phyloP scores from a whole-genome alignment of 2,888 invertebrate genomes.

The Sarcophaga rosellei region DNA sequence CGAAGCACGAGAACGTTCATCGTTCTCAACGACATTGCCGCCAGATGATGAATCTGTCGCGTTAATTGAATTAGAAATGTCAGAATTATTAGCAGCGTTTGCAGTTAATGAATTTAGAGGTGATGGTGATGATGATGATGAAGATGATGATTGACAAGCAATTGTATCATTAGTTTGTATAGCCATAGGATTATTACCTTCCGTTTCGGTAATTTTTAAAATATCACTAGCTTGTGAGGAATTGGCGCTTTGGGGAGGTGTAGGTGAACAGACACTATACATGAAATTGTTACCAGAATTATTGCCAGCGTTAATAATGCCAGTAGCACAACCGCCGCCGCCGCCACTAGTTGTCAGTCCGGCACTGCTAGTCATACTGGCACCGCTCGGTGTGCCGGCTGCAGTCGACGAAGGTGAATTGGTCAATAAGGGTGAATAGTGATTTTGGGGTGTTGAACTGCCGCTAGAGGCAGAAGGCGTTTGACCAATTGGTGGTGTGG shows the following conservation, averaged over 20 bases:
- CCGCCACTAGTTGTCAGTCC: constrained; percentile 72
- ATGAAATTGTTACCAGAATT: constrained; percentile 73
- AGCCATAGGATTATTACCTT: constrained; percentile 58
- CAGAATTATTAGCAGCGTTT: constrained; percentile 49
- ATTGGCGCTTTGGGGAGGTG: constrained; percentile 73
- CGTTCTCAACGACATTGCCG: constrained; percentile 74
- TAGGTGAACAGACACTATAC: constrained; percentile 77
- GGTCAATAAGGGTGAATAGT: constrained; percentile 80
- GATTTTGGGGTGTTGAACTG: constrained; percentile 80
- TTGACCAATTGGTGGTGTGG: constrained; percentile 76
- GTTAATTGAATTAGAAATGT: constrained; percentile 66
- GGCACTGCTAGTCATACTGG: constrained; percentile 73
- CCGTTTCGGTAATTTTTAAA: constrained; percentile 80
- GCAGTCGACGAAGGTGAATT: constrained; percentile 80
- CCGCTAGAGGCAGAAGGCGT: constrained; percentile 79
- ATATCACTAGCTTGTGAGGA: constrained; percentile 73
- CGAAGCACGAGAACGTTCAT: constrained; percentile 80
- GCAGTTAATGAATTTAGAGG: constrained; percentile 52
- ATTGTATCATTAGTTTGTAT: constrained; percentile 33
- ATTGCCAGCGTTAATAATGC: constrained; percentile 19
- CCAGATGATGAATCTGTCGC: constrained; percentile 68
- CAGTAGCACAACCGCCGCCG: constrained; percentile 70
- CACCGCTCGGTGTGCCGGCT: constrained; percentile 78
- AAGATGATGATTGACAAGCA: background rate
- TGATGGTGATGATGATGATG: constrained; percentile 14